Evolutionary conservation across 2,888 invertebrate species (phyloP).

Genomic region (Ectemnius continuus): DNA sequence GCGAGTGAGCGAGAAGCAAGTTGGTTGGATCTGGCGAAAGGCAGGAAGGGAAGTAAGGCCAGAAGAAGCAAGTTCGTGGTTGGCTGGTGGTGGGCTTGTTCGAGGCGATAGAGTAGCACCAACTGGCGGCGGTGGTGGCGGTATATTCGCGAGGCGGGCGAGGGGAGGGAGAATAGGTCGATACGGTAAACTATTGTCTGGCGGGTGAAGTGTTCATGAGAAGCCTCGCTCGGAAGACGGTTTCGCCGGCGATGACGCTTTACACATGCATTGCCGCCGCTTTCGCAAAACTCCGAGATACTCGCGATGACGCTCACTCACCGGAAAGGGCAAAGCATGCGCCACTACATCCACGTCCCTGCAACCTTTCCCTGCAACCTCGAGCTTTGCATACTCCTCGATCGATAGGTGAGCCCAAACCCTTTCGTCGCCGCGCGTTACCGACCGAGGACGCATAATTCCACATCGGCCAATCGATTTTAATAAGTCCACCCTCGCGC

Average conservation of each 20-base stretch:
- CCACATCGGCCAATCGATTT: background rate
- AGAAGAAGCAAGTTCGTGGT: constrained; percentile 64
- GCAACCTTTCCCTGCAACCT: constrained; percentile 29
- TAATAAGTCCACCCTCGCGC: background rate
- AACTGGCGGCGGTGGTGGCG: constrained; percentile 28
- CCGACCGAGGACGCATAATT: constrained; percentile 31
- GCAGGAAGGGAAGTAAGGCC: constrained; percentile 58
- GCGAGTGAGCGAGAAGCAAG: constrained; percentile 21
- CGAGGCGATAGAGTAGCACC: constrained; percentile 53
- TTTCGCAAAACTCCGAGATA: constrained; percentile 56
- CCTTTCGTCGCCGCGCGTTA: constrained; percentile 13
- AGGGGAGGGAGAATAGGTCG: constrained; percentile 66
- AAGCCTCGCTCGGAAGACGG: constrained; percentile 62
- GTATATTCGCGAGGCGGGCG: constrained; percentile 20
- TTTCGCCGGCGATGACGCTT: constrained; percentile 56
- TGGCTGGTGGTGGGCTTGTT: constrained; percentile 52
- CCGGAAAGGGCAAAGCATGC: constrained; percentile 25
- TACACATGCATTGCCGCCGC: constrained; percentile 39
- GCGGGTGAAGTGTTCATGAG: constrained; percentile 69
- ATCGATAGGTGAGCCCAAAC: constrained; percentile 42
- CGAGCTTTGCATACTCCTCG: constrained; percentile 17
- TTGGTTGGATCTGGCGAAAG: constrained; percentile 64
- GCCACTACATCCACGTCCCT: constrained; percentile 34
- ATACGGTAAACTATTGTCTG: constrained; percentile 74
- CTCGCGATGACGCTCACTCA: constrained; percentile 35